phyloP scores from a whole-genome alignment of 2,113 vertebrate genomes.

The Oreochromis spilurus region DNA sequence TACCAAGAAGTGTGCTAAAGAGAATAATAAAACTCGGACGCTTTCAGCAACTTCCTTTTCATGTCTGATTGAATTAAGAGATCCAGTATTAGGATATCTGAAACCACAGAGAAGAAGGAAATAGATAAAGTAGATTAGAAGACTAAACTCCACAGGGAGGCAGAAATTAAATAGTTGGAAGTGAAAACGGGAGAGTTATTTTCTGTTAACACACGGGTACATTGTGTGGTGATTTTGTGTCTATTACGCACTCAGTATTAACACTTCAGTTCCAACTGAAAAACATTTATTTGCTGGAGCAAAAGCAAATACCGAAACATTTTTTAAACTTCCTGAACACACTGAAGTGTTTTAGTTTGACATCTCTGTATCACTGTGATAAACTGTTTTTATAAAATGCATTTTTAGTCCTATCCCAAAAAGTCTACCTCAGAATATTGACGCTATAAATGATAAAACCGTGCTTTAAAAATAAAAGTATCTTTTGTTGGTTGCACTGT shows the following conservation, averaged over 20 bases:
- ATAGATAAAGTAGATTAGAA: constrained; percentile 1
- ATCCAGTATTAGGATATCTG: constrained; percentile 5
- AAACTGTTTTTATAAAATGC: neutral
- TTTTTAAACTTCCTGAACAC: neutral
- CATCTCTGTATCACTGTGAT: neutral
- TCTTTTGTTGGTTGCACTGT: neutral
- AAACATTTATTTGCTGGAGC: neutral
- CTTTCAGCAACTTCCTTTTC: constrained; percentile 1
- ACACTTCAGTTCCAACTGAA: neutral
- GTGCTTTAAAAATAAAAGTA: neutral
- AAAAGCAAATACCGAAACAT: neutral
- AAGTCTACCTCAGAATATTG: neutral
- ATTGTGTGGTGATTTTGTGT: neutral
- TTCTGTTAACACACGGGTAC: neutral
- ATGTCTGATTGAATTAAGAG: constrained; percentile 16
- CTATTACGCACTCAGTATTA: neutral
- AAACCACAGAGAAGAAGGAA: constrained; percentile 7
- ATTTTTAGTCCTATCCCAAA: neutral
- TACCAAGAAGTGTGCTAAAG: neutral
- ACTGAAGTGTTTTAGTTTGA: neutral
- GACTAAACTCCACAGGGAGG: neutral
- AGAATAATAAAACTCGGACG: neutral
- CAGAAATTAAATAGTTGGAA: neutral
- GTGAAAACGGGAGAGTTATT: neutral
- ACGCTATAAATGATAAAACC: neutral